Conservation (phyloP, 2,113 vertebrate genomes). For the Scartelaos histophorus region DNA sequence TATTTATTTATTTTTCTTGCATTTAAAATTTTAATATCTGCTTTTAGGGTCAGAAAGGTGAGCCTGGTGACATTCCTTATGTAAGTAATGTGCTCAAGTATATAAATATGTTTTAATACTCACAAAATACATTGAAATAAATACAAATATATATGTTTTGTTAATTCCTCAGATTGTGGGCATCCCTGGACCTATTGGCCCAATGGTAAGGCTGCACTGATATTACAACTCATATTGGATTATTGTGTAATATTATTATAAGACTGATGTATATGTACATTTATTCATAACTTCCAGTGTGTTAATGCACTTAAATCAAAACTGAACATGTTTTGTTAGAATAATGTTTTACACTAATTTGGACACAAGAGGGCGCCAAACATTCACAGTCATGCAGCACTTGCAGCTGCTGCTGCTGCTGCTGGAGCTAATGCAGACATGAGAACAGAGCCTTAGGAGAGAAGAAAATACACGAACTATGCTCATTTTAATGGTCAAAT, state of each 20-base stretch:
- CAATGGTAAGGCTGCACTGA: conserved; percentile 61
- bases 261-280: too few species aligned
- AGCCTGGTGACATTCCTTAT: conserved; percentile 92
- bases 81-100: conserved; percentile 77
- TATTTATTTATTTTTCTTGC: too few species aligned
- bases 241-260: too few species aligned
- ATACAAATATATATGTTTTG: too few species aligned
- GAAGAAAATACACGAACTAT: not conserved
- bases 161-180: conserved; percentile 80
- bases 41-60: conserved; percentile 92
- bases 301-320: too few species aligned
- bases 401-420: not conserved
- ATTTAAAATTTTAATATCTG: not conserved
- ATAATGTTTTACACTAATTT: not conserved
- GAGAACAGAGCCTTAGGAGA: not conserved
- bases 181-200: conserved; percentile 83
- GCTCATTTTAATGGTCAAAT: too few species aligned
- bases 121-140: not conserved
- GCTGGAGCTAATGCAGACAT: not conserved
- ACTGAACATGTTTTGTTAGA: too few species aligned
- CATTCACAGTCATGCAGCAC: not conserved
- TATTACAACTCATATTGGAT: not conserved
- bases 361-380: conserved; percentile 27
- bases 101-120: not conserved
- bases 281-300: too few species aligned